phyloP scores from a whole-genome alignment of 2,888 invertebrate species.

The Pseudococcus longispinus region DNA sequence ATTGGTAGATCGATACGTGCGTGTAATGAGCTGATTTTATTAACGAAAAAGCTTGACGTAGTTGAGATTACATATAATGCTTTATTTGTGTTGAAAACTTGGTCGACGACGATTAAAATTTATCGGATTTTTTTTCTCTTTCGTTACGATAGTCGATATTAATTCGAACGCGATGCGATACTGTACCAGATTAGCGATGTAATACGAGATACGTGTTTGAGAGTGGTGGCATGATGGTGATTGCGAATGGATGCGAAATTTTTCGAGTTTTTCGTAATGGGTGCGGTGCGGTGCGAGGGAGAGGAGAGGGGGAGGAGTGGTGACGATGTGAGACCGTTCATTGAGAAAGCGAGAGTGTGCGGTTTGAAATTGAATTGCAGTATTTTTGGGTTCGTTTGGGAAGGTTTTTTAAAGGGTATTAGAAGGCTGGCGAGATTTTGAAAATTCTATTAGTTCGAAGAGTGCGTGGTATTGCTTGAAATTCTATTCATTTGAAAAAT shows the following conservation, averaged over 20 bases:
- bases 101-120: neutral
- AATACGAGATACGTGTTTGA: neutral
- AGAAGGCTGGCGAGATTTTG: too few species aligned
- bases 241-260: neutral
- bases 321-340: too few species aligned
- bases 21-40: neutral
- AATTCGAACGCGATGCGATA: neutral
- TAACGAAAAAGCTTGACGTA: constrained; percentile 16
- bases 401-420: too few species aligned
- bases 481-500: too few species aligned
- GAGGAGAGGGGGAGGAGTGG: too few species aligned
- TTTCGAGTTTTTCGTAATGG: too few species aligned
- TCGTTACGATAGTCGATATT: neutral
- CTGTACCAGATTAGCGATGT: neutral
- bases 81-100: neutral
- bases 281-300: too few species aligned
- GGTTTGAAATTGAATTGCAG: too few species aligned
- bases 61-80: neutral
- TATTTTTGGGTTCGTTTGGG: too few species aligned
- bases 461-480: too few species aligned
- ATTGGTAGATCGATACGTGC: neutral
- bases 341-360: too few species aligned
- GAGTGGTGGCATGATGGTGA: neutral
- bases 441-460: too few species aligned
- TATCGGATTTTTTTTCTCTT: neutral